Conservation (phyloP, 2,797 vertebrate genomes). For the Melanogrammus aeglefinus region DNA sequence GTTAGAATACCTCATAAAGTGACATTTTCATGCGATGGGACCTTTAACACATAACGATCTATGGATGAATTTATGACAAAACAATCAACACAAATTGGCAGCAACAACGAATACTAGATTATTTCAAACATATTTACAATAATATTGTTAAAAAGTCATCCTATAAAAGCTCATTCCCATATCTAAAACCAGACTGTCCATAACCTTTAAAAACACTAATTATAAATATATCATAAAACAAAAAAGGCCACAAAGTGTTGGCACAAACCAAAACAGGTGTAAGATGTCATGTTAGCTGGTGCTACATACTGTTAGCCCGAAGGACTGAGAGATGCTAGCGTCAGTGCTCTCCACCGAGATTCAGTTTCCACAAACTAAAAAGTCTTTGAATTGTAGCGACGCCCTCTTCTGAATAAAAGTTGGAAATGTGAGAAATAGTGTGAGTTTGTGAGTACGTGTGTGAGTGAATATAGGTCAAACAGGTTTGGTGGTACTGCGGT, state of each 20-base stretch:
- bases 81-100: neutral
- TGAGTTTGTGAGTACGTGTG: neutral
- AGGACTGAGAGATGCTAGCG: neutral
- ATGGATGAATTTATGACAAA: neutral
- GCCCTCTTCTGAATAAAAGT: neutral
- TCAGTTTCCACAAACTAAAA: neutral
- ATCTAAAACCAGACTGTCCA: neutral
- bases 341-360: neutral
- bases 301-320: neutral
- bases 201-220: neutral
- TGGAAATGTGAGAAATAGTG: neutral
- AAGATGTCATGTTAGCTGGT: neutral
- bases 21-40: no score
- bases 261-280: neutral
- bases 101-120: neutral
- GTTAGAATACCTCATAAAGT: no score
- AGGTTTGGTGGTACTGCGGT: conserved; percentile 82
- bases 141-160: neutral
- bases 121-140: neutral
- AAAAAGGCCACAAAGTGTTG: neutral
- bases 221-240: neutral
- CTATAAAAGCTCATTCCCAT: neutral
- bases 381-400: neutral
- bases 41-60: neutral
- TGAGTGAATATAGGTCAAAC: conserved; percentile 62